These are phyloP conservation scores for Scomber colias DNA, from an alignment of 2,113 vertebrate species.

Conservation along the genomic window DNA sequence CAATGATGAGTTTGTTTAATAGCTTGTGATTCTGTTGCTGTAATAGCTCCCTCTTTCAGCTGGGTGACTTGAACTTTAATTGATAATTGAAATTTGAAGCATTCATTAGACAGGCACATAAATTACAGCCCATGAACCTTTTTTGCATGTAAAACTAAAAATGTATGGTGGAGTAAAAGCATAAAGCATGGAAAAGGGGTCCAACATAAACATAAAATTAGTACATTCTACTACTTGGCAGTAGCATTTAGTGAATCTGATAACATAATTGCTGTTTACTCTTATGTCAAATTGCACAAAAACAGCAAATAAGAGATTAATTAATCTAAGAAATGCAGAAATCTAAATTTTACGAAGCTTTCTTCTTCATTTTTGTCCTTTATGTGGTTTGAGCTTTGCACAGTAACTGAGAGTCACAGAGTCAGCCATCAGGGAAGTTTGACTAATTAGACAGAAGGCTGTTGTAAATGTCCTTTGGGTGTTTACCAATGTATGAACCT, in stretches of 20 bases:
- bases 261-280: too few relatives aligned
- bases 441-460: background rate
- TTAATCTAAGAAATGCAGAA: background rate
- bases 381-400: background rate
- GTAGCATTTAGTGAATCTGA: too few relatives aligned
- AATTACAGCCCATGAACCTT: conserved; percentile 26
- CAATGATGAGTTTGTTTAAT: conserved; percentile 40
- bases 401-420: background rate
- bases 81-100: conserved; percentile 48
- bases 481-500: conserved; percentile 12
- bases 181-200: too few relatives aligned
- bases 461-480: background rate
- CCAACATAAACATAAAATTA: too few relatives aligned
- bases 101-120: conserved; percentile 24
- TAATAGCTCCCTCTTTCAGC: conserved; percentile 48
- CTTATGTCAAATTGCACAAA: background rate
- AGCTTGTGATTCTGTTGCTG: conserved; percentile 25
- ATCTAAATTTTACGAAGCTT: too few relatives aligned
- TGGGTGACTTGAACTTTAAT: conserved; percentile 47
- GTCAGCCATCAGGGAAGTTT: background rate
- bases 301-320: background rate
- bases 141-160: conserved; percentile 4
- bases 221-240: too few relatives aligned
- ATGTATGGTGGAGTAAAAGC: too few relatives aligned
- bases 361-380: background rate